Evolutionary conservation across 2,797 vertebrate species (phyloP).

Genomic region (Lagorchestes hirsutus): DNA sequence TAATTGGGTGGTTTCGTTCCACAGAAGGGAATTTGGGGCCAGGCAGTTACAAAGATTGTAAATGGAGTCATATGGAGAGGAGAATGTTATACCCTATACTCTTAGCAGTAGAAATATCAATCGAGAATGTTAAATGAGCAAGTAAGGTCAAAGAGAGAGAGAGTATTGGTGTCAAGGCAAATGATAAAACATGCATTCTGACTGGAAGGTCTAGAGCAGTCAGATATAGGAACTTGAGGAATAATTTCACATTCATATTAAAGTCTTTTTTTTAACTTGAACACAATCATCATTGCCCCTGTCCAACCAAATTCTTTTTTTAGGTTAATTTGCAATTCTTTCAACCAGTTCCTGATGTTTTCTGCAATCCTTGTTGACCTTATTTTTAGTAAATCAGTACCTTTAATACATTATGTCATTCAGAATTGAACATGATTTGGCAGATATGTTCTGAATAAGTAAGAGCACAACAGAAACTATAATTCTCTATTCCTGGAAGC

Average conservation of each 20-base stretch:
- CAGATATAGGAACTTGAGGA: neutral
- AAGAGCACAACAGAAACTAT: neutral
- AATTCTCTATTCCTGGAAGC: no score
- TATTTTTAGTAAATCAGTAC: neutral
- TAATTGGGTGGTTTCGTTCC: rapidly evolving
- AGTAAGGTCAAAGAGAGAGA: neutral
- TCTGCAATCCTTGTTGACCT: neutral
- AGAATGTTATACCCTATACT: neutral
- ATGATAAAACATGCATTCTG: neutral
- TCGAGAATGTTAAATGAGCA: neutral
- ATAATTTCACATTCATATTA: neutral
- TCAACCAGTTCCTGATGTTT: neutral
- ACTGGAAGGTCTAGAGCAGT: neutral
- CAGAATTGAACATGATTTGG: neutral
- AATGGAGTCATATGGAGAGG: neutral
- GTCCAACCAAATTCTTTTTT: neutral
- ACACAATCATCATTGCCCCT: neutral
- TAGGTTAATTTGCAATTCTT: neutral
- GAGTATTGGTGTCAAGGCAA: neutral
- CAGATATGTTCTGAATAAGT: neutral
- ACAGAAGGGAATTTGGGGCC: neutral
- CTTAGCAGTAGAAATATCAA: neutral
- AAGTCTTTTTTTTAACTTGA: neutral
- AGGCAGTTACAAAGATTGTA: neutral
- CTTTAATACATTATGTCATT: neutral